These are phyloP conservation scores for Boloria euphrosyne DNA, from an alignment of 2,888 invertebrate genomes.

Conservation along the genomic window DNA sequence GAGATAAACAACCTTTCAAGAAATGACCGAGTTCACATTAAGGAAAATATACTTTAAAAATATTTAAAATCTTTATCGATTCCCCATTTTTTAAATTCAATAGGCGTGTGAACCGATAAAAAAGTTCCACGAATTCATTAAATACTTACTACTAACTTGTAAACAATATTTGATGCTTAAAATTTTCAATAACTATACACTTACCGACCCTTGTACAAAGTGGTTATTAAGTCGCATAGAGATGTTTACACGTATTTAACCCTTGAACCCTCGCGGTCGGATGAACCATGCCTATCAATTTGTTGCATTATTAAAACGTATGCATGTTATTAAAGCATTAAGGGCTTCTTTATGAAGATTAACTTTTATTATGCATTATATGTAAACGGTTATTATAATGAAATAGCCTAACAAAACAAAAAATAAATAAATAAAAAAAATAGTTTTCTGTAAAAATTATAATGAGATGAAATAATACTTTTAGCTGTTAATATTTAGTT, in stretches of 20 bases:
- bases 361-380: not conserved
- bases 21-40: not conserved
- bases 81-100: slow-evolving; percentile 46
- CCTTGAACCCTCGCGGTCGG: slow-evolving; percentile 62
- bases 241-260: slow-evolving; percentile 76
- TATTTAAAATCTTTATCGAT: not conserved
- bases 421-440: too few relatives aligned
- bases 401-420: not conserved
- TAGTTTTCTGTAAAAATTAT: too few relatives aligned
- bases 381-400: not conserved
- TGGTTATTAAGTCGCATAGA: slow-evolving; percentile 68
- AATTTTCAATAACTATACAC: slow-evolving; percentile 43
- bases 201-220: slow-evolving; percentile 56
- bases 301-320: slow-evolving; percentile 39
- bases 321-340: slow-evolving; percentile 27
- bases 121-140: slow-evolving; percentile 50
- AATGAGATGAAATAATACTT: too few relatives aligned
- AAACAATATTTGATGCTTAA: slow-evolving; percentile 36
- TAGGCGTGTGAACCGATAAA: slow-evolving; percentile 59
- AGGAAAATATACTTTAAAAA: not conserved
- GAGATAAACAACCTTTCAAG: slow-evolving; percentile 3
- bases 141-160: slow-evolving; percentile 45
- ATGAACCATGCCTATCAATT: slow-evolving; percentile 32
- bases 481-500: too few relatives aligned
- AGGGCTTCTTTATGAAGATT: slow-evolving; percentile 16